These are phyloP conservation scores for Echiichthys vipera DNA, from an alignment of 2,797 vertebrate genomes.

Conservation along the genomic window DNA sequence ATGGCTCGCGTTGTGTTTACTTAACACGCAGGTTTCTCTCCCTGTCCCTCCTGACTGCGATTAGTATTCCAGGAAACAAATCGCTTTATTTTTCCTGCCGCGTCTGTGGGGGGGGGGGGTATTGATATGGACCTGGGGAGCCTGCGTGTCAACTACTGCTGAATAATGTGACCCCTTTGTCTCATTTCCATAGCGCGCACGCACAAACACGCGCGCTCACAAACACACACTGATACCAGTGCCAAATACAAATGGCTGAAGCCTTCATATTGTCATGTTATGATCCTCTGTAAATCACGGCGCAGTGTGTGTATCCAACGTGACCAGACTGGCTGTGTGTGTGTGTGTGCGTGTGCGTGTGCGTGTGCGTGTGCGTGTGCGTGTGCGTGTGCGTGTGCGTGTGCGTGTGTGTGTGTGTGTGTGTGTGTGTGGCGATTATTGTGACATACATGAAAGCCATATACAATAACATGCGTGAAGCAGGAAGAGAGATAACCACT, in stretches of 20 bases:
- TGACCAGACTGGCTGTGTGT: conserved; percentile 26
- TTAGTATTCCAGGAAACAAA: conserved; percentile 71
- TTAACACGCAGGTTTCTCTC: conserved; percentile 25
- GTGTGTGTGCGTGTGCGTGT: conserved; percentile 20
- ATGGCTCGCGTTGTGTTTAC: conserved; percentile 36
- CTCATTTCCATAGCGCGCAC: conserved; percentile 69
- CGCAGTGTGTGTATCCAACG: conserved; percentile 22
- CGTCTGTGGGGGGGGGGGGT: conserved; percentile 42
- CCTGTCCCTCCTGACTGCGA: conserved; percentile 45
- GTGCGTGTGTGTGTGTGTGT: conserved; percentile 24
- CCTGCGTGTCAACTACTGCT: conserved; percentile 67
- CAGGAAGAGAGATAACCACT: conserved; percentile 40
- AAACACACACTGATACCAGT: conserved; percentile 23
- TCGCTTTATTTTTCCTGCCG: conserved; percentile 61
- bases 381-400: background rate
- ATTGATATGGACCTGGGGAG: conserved; percentile 75
- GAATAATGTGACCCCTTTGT: conserved; percentile 74
- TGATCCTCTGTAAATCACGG: conserved; percentile 48
- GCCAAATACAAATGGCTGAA: conserved; percentile 51
- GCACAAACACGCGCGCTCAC: conserved; percentile 15
- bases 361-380: too few relatives aligned
- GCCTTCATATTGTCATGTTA: conserved; percentile 52
- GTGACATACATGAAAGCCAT: conserved; percentile 46
- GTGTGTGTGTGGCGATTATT: conserved; percentile 39
- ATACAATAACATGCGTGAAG: conserved; percentile 32